Base-by-base conservation (phyloP, 2,888 invertebrate genomes). In the Thymelicus acteon region DNA sequence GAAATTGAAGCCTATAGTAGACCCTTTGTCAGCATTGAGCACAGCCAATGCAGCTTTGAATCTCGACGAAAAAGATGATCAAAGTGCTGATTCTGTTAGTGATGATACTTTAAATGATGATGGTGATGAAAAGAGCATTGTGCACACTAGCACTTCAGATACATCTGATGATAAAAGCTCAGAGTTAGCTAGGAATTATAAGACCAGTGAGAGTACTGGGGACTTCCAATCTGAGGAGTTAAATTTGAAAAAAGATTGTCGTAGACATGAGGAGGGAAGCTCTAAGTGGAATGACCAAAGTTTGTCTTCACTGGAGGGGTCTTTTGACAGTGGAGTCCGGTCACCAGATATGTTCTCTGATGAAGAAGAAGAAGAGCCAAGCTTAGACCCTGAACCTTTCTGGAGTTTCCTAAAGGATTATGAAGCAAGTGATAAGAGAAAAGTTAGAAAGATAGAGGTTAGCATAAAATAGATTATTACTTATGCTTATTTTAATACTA, bases 331-430 rank as follows among this genome's bases (percentile, higher is more conserved):
- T 79, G 93, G 93, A 75, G 87, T 93, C 54, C 80, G 93, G 60
- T 95, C 95, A 67, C 96, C 96, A 0, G 96, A 96, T 80, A 89
- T 96, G 81, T 96, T 96, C 83, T 95, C 95, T 72, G 95, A 95
- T 72, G 95, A 94, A 58, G 95, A 95, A 67, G 93, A 91, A 0
- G 87, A 91, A 0, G 87, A 84, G 24, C 69, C 74, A 13, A 75
- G 72, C 37, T 74, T 77, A 60, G 80, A 77, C 24, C 71, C 75
- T 37, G 87, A 90, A 69, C 68, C 62, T 54, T 90, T 90, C 79
- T 92, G 92, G 90, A 78, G 74, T 65, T 92, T 92, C 72, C 75
- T 93, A 0, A 89, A 88, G 74, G 86, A 92, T 73, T 87, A 78
- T 85, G 93, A 93, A 82, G 76, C 82, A 63, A 80, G 81, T 87